These are phyloP conservation scores for Apolygus lucorum DNA, from an alignment of 1,140 invertebrate species.

Conservation along the genomic window DNA sequence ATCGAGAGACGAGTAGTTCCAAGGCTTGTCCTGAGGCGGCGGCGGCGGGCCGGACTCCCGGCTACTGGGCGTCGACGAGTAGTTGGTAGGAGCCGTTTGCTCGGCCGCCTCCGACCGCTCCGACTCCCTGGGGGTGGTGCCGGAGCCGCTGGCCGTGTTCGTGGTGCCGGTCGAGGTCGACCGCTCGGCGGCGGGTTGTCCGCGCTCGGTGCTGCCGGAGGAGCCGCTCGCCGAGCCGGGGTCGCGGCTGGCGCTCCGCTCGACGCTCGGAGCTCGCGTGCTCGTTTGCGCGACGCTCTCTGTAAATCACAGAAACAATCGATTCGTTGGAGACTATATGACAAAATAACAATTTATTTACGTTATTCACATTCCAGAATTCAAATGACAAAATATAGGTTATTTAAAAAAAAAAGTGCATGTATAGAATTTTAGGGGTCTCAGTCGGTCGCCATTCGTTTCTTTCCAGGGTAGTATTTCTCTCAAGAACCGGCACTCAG, in stretches of 20 bases:
- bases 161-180: neutral
- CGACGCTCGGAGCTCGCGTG: neutral
- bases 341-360: too few relatives aligned
- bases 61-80: conserved; percentile 33
- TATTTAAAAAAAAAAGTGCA: too few relatives aligned
- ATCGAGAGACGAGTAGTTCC: conserved; percentile 41
- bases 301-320: neutral
- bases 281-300: conserved; percentile 18
- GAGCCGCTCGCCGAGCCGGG: conserved; percentile 9
- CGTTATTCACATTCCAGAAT: too few relatives aligned
- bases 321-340: neutral
- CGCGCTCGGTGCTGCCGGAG: conserved; percentile 1
- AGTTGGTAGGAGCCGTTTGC: conserved; percentile 24
- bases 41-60: conserved; percentile 39
- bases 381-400: too few relatives aligned
- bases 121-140: conserved; percentile 5
- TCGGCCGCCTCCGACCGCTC: conserved; percentile 23
- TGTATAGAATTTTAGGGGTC: too few relatives aligned
- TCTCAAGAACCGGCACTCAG: too few relatives aligned
- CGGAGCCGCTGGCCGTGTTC: conserved; percentile 6
- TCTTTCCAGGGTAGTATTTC: too few relatives aligned
- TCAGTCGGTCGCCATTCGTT: too few relatives aligned
- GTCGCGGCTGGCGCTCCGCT: neutral
- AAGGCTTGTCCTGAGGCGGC: conserved; percentile 43
- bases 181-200: neutral